phyloP scores from a whole-genome alignment of 1,140 invertebrate species.

The Drosophila carrolli region DNA sequence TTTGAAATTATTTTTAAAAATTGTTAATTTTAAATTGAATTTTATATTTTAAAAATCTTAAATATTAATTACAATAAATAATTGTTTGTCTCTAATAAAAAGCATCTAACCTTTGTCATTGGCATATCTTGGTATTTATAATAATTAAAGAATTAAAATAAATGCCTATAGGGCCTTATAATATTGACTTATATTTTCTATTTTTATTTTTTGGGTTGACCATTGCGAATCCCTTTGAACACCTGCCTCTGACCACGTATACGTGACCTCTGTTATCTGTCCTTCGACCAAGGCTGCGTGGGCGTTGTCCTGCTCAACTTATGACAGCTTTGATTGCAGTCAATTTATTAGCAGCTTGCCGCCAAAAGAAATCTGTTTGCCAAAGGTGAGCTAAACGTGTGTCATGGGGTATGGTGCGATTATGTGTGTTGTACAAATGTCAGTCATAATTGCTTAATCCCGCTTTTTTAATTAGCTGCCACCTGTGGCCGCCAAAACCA shows the following conservation, averaged over 20 bases:
- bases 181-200: too few species aligned
- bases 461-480: slow-evolving; percentile 73
- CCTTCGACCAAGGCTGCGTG: slow-evolving; percentile 30
- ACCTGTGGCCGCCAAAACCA: slow-evolving; percentile 45
- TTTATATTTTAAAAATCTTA: too few species aligned
- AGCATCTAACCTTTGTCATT: too few species aligned
- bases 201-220: not conserved
- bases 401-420: slow-evolving; percentile 2
- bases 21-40: too few species aligned
- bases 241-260: not conserved
- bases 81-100: too few species aligned
- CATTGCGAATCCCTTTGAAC: not conserved
- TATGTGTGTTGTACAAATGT: slow-evolving; percentile 65
- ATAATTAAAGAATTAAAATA: too few species aligned
- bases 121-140: too few species aligned
- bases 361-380: slow-evolving; percentile 51
- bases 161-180: too few species aligned
- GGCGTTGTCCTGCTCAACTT: slow-evolving; percentile 68
- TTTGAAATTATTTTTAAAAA: too few species aligned
- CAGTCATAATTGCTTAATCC: slow-evolving; percentile 78
- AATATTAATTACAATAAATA: too few species aligned
- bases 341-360: slow-evolving; percentile 73
- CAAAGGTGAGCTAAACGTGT: slow-evolving; percentile 44
- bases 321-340: slow-evolving; percentile 80
- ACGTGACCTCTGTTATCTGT: slow-evolving; percentile 69